phyloP scores from a whole-genome alignment of 1,140 invertebrate species.

The Lutraria rhynchaena region DNA sequence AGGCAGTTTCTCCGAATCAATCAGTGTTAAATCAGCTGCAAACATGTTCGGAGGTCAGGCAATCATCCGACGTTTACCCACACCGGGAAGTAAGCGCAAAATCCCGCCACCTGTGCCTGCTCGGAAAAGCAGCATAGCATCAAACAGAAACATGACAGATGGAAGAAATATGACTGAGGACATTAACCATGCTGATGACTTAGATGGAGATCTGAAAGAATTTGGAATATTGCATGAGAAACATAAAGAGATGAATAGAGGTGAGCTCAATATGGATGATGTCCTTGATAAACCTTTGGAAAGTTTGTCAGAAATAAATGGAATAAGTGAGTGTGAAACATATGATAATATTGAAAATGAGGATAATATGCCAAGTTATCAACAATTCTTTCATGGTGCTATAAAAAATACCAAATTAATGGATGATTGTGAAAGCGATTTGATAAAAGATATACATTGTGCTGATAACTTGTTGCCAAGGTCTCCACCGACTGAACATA shows the following conservation, averaged over 20 bases:
- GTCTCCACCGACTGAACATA: neutral
- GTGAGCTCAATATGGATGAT: constrained; percentile 24
- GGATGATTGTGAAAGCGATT: constrained; percentile 21
- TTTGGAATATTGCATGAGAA: neutral
- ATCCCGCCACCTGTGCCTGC: constrained; percentile 24
- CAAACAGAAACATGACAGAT: neutral
- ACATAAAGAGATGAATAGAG: neutral
- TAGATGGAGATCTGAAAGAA: neutral
- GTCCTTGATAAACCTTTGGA: constrained; percentile 45
- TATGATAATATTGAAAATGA: constrained; percentile 45
- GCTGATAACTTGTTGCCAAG: constrained; percentile 17
- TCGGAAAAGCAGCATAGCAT: constrained; percentile 4
- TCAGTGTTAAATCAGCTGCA: constrained; percentile 51
- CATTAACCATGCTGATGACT: neutral
- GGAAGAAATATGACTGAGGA: too few relatives aligned
- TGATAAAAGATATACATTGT: neutral
- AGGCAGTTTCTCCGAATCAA: constrained; percentile 21
- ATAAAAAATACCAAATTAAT: constrained; percentile 12
- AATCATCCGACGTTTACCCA: constrained; percentile 51
- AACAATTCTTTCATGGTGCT: constrained; percentile 44
- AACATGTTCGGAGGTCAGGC: constrained; percentile 60
- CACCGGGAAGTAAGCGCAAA: constrained; percentile 29
- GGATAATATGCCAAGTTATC: constrained; percentile 49
- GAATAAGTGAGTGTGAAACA: constrained; percentile 44
- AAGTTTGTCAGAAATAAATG: constrained; percentile 52